Percentiles rank a stretch among this genome's conserved stretches.
phyloP scores from a whole-genome alignment of 2,113 vertebrate genomes.

The Columbina picui region DNA sequence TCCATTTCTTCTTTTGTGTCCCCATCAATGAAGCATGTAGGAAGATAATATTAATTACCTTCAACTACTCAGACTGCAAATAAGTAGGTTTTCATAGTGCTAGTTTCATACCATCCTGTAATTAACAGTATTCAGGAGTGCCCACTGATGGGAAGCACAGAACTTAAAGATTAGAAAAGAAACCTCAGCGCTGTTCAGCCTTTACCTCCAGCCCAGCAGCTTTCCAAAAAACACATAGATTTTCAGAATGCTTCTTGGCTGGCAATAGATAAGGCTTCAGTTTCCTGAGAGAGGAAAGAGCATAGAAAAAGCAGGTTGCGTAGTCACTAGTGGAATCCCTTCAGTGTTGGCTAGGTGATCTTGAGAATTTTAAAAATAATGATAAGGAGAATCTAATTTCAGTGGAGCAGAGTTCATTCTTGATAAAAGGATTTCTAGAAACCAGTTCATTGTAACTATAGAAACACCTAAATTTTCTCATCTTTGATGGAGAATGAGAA shows the following conservation, averaged over 20 bases:
- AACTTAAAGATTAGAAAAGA: slow-evolving; percentile 35
- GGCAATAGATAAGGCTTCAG: slow-evolving; percentile 32
- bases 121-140: slow-evolving; percentile 1
- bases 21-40: not conserved
- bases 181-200: not conserved
- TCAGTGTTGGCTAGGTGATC: slow-evolving; percentile 33
- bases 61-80: not conserved
- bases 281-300: slow-evolving; percentile 23
- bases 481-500: slow-evolving; percentile 70
- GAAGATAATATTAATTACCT: slow-evolving; percentile 45
- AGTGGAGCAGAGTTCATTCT: slow-evolving; percentile 37
- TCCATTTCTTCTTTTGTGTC: not conserved
- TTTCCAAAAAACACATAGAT: not conserved
- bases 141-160: not conserved
- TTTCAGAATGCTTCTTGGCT: slow-evolving; percentile 26
- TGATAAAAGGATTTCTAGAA: slow-evolving; percentile 68
- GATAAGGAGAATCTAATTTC: slow-evolving; percentile 59
- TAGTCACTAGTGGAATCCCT: slow-evolving; percentile 13
- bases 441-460: slow-evolving; percentile 51
- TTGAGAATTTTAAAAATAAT: slow-evolving; percentile 43
- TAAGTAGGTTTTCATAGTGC: slow-evolving; percentile 16
- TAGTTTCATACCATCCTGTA: not conserved
- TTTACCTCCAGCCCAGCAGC: not conserved
- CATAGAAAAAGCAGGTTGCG: not conserved
- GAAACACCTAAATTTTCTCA: slow-evolving; percentile 64